Evolutionary conservation across 2,113 vertebrate genomes (phyloP), one percentile per base, ranked within the genome.

Genomic region (Micronycteris hirsuta): DNA sequence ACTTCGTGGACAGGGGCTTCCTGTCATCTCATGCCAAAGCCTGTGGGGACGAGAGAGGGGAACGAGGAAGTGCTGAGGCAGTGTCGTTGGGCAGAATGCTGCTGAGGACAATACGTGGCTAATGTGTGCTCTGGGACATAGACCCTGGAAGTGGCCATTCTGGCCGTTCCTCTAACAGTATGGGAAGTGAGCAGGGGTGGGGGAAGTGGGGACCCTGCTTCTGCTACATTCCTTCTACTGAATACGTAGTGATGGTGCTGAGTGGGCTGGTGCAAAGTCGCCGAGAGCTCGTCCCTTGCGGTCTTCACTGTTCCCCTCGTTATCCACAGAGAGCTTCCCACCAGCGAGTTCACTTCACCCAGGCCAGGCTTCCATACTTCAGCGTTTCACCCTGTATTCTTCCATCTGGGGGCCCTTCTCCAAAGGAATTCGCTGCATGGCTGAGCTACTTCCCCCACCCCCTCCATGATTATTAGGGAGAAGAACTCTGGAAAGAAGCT

Each of bases 401-500:
- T 65, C 68, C 61, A 13, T 3, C 10, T 54, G 28, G 28, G 26
- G 31, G 12, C 16, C n/a, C 33, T 45, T 81, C 56, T 67, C 45
- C 76, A 16, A 2, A 86, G 36, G 43, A 70, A 16, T 63, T 22
- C 11, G 63, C 38, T 36, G 12, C 43, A 10, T 11, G 28, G 31
- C 9, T 76, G 68, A 47, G 67, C 89, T 65, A 7, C 45, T 54
- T 76, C n/a, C 58, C 43, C 28, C 15, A 12, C 16, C 54, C 68
- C n/a, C 81, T 90, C 20, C 24, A 68, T 63, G 82, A 80, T 86
- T 89, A 65, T 81, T 74, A 77, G 71, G 61, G 90, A 89, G 76
- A 95, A 81, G 61, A 58, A 74, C 76, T 95, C 71, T 86, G 85
- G 82, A 95, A 94, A 65, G 24, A n/a, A 92, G 43, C 45, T 80